Evolutionary conservation across 2,113 vertebrate genomes (phyloP), one percentile per base, ranked within the genome.

Genomic region (Callionymus lyra): DNA sequence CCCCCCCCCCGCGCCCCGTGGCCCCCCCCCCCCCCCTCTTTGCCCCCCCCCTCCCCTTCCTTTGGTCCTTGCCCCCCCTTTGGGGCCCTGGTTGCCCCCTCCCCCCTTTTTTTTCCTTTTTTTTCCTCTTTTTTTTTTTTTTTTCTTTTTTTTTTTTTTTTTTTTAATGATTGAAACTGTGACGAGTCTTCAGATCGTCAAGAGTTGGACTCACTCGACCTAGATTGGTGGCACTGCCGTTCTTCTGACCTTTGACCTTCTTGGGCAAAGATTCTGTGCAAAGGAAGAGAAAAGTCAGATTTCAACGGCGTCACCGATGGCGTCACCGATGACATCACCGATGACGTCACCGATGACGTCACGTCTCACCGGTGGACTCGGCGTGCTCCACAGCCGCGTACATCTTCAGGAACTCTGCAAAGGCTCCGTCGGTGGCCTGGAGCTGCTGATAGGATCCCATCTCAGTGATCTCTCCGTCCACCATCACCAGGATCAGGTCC

Each of bases 391-490:
- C 31, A 2, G 80, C 82, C 14, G 89, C 79, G 1, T 97, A 97
- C 0, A 88, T 90, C 15, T 75, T 86, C 55, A 89, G 83, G 54
- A 96, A 96, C 59, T 97, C 95, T 0, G 95, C 88, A 13, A 99
- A 99, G 47, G 93, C 89, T 4, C 91, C 88, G 0, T 93, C 85
- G 5, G 81, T 87, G 61, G 69, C 71, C 68, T 93, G 80, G 53
- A 99, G 84, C 59, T 96, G 87, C 52, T 90, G 83, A 71, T 98
- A 94, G 12, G 94, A 94, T 9, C 95, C 95, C 65, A 87, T 84
- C 83, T 99, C 94, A 0, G 91, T 93, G 52, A 99, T 90, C 71
- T 94, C 80, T 10, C 95, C 94, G 0, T 91, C 85, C n/a, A 84
- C 82, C 92, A 98, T 87, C 8, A 98, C 93, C 27, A 98, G 58